Base-by-base conservation (phyloP, 2,113 vertebrate genomes). In the Melierax canorus region DNA sequence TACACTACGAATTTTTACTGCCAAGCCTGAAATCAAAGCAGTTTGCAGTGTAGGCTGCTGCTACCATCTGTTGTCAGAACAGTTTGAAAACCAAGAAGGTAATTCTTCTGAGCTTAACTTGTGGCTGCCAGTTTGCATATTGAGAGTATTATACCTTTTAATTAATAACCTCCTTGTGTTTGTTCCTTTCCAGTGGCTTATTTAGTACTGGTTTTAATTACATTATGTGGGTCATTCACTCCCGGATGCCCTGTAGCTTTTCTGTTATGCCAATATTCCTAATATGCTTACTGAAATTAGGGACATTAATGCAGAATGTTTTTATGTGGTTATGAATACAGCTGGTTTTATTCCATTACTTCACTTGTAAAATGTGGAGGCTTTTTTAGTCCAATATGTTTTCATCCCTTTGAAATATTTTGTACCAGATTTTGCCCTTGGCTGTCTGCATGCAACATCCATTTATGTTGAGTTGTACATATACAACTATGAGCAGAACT, bases 11-110 rank as follows among this genome's bases (percentile, higher is more conserved):
- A 99, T 99, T 98, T 99, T 99, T 97, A 93, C 96, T 96, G 98
- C 98, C 77, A 99, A 99, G 67, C 95, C 97, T 72, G 99, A 99
- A 98, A 98, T 99, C 94, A 98, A 98, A 60, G 99, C 99, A 1
- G 98, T 99, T 95, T 99, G 99, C 97, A 99, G 98, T 80, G 99
- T 99, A 68, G 95, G 99, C 85, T 99, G 98, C 97, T 99, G 99
- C 97, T 99, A 99, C 96, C 99, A 99, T 97, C 98, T 99, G 76
- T 98, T 99, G 92, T 98, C 99, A 91, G 99, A 99, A 97, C 98
- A 99, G 97, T 99, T 99, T 98, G 98, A 99, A 98, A 98, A 96
- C 29, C 92, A 97, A 80, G 92, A 98, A 98, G 98, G 98, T 98
- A 89, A 92, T 67, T 88, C 45, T 83, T 85, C 48, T 45, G 45